A percentile compares a stretch with the other conserved stretches of the same genome.
Evolutionary conservation across 2,888 invertebrate genomes (phyloP).

Genomic region (Carabus problematicus): DNA sequence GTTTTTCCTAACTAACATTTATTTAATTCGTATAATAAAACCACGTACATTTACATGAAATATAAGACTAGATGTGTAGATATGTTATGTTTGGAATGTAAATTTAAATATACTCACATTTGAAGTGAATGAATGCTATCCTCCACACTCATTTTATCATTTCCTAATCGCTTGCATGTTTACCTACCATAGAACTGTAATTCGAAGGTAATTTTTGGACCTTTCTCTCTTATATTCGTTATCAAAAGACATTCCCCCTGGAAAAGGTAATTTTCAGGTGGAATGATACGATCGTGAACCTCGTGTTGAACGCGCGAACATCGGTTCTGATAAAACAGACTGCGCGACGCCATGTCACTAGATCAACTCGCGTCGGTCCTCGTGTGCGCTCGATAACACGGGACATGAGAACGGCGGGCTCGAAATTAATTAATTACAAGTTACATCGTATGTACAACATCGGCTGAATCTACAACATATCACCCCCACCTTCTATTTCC

Average conservation of each 20-base stretch:
- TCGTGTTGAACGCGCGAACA: neutral
- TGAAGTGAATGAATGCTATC: too few species aligned
- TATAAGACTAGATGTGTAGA: too few species aligned
- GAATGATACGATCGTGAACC: slow-evolving; percentile 1
- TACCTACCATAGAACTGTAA: slow-evolving; percentile 8
- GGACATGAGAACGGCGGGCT: slow-evolving; percentile 42
- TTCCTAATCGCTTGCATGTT: slow-evolving; percentile 2
- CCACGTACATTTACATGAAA: too few species aligned
- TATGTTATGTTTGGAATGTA: too few species aligned
- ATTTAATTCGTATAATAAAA: too few species aligned
- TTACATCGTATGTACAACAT: slow-evolving; percentile 43
- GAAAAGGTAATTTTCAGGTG: slow-evolving; percentile 5
- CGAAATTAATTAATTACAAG: slow-evolving; percentile 49
- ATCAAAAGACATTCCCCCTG: slow-evolving; percentile 23
- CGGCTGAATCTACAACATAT: neutral
- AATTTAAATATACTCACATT: too few species aligned
- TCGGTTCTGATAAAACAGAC: neutral
- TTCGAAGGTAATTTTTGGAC: slow-evolving; percentile 9
- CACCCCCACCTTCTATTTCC: neutral
- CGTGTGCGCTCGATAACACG: slow-evolving; percentile 14
- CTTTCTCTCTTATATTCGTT: slow-evolving; percentile 14
- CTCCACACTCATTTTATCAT: too few species aligned
- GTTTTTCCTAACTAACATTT: too few species aligned
- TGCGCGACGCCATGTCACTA: slow-evolving; percentile 11
- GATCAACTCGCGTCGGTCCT: slow-evolving; percentile 18